Conservation (phyloP, 2,113 vertebrate genomes). For the Haemorhous mexicanus region DNA sequence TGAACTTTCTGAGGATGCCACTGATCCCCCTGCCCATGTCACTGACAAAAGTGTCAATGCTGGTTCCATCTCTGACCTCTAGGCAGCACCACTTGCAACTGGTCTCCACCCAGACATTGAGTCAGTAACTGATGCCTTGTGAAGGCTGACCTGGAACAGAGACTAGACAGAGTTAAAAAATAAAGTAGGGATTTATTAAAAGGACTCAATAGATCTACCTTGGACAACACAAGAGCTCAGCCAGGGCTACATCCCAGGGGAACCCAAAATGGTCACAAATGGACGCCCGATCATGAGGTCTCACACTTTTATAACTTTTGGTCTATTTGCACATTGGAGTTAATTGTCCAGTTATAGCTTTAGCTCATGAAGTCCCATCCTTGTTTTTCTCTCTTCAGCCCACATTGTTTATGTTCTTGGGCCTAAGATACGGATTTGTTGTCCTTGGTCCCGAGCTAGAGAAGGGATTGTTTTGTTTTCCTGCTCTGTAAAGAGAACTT, state of each 20-base stretch:
- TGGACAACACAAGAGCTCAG: neutral
- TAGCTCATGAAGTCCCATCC: neutral
- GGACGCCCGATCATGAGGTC: rapidly evolving
- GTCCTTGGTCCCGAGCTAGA: neutral
- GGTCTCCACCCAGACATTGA: too few relatives aligned
- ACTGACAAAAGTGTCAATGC: rapidly evolving
- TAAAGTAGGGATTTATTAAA: neutral
- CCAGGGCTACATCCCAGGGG: neutral
- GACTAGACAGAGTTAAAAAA: neutral
- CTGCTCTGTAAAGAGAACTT: neutral
- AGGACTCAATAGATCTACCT: neutral
- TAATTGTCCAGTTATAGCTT: neutral
- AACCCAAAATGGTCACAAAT: neutral
- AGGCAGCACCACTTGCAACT: neutral
- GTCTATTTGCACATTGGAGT: neutral
- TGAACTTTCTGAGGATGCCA: neutral
- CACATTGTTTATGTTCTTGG: neutral
- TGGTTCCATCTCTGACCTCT: neutral
- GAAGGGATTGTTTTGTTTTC: neutral
- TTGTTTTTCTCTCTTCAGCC: neutral
- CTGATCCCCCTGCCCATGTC: too few relatives aligned
- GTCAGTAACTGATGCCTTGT: neutral
- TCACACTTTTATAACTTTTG: neutral
- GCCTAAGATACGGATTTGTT: neutral
- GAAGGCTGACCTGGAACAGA: neutral